Base-by-base conservation (phyloP, 2,888 invertebrate species). In the Acrobasis consociella region DNA sequence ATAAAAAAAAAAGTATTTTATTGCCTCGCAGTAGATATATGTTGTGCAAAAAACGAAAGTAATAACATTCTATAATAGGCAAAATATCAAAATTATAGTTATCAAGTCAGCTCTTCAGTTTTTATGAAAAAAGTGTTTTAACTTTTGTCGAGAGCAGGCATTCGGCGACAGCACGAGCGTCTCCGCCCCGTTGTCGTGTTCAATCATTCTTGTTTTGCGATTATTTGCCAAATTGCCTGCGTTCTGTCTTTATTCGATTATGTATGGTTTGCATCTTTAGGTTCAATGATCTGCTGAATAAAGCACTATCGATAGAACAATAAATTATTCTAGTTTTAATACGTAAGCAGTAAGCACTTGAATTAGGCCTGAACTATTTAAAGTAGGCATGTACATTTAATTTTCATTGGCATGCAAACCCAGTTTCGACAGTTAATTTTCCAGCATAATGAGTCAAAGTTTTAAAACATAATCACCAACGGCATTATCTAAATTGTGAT, bases 101-200 rank as follows among this genome's bases (percentile, higher is more conserved):
- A 31, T 31, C 31, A 31, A 31, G 31, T 31, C 2, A 7, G 31
- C 31, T 7, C 31, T 31, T 31, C 8, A 31, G 31, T 31, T 8
- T 31, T 5, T 31, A 31, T 31, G 8, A 31, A 31, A 31, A 31
- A 31, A 31, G 2, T 31, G 46, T 72, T 75, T 71, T 80, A 80
- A 77, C 78, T 82, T 75, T 80, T 76, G 72, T 80, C 22, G 46
- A 56, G 56, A 74, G 64, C 64, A 73, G 74, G 74, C 69, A 55
- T 71, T 67, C 69, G 80, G 85, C 64, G 85, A 85, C 78, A 76
- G 83, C 82, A 65, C 83, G 73, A 70, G 65, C 73, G 77, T 84
- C 86, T 72, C 86, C 85, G 77, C 84, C 85, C 79, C 69, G 55
- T 55, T 81, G 72, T 80, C 83, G 80, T 80, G 80, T 78, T 80